These are phyloP conservation scores for Aphidius colemani DNA, from an alignment of 2,888 invertebrate genomes.

Conservation along the genomic window DNA sequence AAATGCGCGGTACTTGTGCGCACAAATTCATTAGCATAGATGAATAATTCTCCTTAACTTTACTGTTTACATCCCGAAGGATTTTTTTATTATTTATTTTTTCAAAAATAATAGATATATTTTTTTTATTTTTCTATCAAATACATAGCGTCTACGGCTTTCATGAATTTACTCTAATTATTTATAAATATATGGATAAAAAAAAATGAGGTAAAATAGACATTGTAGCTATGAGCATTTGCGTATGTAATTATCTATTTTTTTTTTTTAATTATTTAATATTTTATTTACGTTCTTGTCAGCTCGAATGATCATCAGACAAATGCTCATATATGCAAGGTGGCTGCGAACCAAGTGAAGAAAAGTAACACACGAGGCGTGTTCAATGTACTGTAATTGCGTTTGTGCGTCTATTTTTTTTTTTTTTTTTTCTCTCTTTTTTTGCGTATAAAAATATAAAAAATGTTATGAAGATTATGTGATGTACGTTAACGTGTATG, in stretches of 20 bases:
- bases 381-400: constrained; percentile 55
- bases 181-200: too few relatives aligned
- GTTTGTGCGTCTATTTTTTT: constrained; percentile 45
- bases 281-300: constrained; percentile 33
- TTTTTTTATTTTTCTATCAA: too few relatives aligned
- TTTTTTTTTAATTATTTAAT: not conserved
- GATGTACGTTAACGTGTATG: too few relatives aligned
- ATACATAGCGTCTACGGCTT: too few relatives aligned
- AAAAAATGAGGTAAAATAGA: too few relatives aligned
- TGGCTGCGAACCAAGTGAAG: constrained; percentile 19
- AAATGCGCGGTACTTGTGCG: constrained; percentile 22
- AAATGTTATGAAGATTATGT: not conserved
- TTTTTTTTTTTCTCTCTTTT: too few relatives aligned
- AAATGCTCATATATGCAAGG: too few relatives aligned
- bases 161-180: too few relatives aligned
- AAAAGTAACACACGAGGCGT: constrained; percentile 65
- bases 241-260: not conserved
- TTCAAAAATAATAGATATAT: too few relatives aligned
- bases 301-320: too few relatives aligned
- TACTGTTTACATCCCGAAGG: not conserved
- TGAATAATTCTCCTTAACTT: not conserved
- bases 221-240: too few relatives aligned
- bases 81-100: too few relatives aligned
- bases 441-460: constrained; percentile 48
- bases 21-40: constrained; percentile 28